Evolutionary conservation across 2,888 invertebrate genomes (phyloP).

Genomic region (Lymantria dispar): DNA sequence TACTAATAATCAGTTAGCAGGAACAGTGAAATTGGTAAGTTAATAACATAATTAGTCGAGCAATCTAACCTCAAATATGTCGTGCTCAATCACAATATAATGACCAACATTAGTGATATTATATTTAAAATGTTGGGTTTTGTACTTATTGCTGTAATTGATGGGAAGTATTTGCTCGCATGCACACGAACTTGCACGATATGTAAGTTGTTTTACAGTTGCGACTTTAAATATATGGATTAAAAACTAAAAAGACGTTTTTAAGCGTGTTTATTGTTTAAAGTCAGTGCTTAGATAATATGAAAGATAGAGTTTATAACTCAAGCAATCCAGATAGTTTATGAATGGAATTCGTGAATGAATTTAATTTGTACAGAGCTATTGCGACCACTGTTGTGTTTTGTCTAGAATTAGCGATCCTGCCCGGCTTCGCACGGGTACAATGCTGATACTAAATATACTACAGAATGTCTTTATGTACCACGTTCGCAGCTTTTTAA

Average conservation of each 20-base stretch:
- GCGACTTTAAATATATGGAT: neutral
- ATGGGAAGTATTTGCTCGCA: constrained; percentile 47
- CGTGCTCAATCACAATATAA: constrained; percentile 24
- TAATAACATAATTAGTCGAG: constrained; percentile 21
- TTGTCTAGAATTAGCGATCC: too few species aligned
- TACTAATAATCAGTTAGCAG: neutral
- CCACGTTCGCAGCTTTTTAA: too few species aligned
- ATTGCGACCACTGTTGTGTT: too few species aligned
- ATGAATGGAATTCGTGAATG: too few species aligned
- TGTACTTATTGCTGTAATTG: constrained; percentile 45
- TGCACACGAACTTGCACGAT: constrained; percentile 30
- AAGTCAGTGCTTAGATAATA: neutral
- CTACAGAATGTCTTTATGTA: too few species aligned
- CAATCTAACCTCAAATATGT: constrained; percentile 5
- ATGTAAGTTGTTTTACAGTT: constrained; percentile 19
- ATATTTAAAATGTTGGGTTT: constrained; percentile 27
- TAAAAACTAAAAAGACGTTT: neutral
- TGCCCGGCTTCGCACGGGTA: too few species aligned
- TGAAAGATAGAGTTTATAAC: neutral
- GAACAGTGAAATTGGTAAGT: constrained; percentile 3
- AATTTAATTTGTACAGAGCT: too few species aligned
- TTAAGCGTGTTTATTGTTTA: neutral
- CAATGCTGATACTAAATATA: too few species aligned
- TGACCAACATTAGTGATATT: constrained; percentile 24
- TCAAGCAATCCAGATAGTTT: neutral